Percentiles rank a stretch among this genome's conserved stretches.
Evolutionary conservation across 2,888 invertebrate species (phyloP).

Genomic region (Diploptera punctata): DNA sequence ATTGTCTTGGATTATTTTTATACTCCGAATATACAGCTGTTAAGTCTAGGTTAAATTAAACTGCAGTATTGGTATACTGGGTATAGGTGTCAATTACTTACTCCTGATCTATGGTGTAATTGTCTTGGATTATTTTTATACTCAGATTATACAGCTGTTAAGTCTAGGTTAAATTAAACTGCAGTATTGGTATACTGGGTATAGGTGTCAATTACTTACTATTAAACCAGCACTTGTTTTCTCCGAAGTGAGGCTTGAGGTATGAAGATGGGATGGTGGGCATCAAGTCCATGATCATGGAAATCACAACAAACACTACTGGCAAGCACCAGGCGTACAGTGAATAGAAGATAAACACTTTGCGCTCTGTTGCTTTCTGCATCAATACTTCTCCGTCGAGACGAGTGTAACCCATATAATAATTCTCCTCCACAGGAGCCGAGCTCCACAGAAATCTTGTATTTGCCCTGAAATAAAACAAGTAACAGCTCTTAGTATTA

Average conservation of each 20-base stretch:
- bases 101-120: no score
- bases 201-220: conserved; percentile 56
- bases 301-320: conserved; percentile 60
- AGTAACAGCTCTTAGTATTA: no score
- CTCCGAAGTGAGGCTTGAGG: conserved; percentile 64
- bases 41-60: neutral
- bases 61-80: neutral
- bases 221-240: conserved; percentile 66
- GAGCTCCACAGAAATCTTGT: neutral
- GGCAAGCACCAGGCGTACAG: conserved; percentile 64
- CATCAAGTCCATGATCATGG: conserved; percentile 63
- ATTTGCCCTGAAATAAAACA: conserved; percentile 4
- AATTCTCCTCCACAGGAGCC: neutral
- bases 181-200: neutral
- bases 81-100: conserved; percentile 50
- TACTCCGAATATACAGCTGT: neutral
- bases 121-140: no score
- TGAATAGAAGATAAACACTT: conserved; percentile 62
- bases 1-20: no score
- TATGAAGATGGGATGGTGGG: conserved; percentile 67
- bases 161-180: neutral
- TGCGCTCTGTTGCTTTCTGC: conserved; percentile 20
- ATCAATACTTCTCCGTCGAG: conserved; percentile 39
- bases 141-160: neutral
- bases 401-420: neutral